A percentile compares a stretch with the other conserved stretches of the same genome.
Conservation (phyloP, 2,888 invertebrate genomes). For the Drosophila histrio region DNA sequence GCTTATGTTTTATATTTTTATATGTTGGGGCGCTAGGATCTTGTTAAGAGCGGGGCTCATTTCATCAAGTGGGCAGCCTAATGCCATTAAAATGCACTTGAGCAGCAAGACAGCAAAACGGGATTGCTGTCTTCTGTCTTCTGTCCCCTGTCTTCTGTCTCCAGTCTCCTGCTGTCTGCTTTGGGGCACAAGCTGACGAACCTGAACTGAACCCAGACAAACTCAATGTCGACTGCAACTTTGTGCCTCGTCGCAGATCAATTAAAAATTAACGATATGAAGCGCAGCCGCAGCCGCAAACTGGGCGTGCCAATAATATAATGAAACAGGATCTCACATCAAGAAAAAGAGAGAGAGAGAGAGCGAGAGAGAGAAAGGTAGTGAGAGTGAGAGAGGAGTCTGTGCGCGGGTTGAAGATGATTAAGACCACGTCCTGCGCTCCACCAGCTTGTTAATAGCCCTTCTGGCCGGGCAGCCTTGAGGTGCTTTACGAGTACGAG, state of each 20-base stretch:
- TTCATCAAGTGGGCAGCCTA: slow-evolving; percentile 77
- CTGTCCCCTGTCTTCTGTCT: slow-evolving; percentile 10
- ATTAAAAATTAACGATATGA: slow-evolving; percentile 83
- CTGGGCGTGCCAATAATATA: slow-evolving; percentile 83
- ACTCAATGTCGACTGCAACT: slow-evolving; percentile 52
- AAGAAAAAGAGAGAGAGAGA: slow-evolving; percentile 5
- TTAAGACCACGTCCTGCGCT: slow-evolving; percentile 36
- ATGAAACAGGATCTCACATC: slow-evolving; percentile 77
- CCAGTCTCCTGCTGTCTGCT: slow-evolving; percentile 25
- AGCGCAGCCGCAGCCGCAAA: slow-evolving; percentile 69
- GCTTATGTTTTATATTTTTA: slow-evolving; percentile 5
- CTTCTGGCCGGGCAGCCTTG: slow-evolving; percentile 20
- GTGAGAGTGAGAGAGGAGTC: slow-evolving; percentile 23
- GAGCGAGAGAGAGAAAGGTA: slow-evolving; percentile 5
- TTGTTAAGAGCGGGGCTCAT: slow-evolving; percentile 78
- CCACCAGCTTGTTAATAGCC: slow-evolving; percentile 43
- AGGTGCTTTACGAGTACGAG: slow-evolving; percentile 38
- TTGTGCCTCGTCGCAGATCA: slow-evolving; percentile 73
- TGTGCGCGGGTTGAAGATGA: slow-evolving; percentile 46
- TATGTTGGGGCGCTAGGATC: slow-evolving; percentile 77
- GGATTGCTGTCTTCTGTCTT: slow-evolving; percentile 10
- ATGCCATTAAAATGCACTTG: slow-evolving; percentile 82
- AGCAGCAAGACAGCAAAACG: slow-evolving; percentile 27
- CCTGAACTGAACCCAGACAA: slow-evolving; percentile 34
- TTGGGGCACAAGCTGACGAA: slow-evolving; percentile 59